Evolutionary conservation across 2,797 vertebrate species (phyloP).

Genomic region (Acanthopagrus latus): DNA sequence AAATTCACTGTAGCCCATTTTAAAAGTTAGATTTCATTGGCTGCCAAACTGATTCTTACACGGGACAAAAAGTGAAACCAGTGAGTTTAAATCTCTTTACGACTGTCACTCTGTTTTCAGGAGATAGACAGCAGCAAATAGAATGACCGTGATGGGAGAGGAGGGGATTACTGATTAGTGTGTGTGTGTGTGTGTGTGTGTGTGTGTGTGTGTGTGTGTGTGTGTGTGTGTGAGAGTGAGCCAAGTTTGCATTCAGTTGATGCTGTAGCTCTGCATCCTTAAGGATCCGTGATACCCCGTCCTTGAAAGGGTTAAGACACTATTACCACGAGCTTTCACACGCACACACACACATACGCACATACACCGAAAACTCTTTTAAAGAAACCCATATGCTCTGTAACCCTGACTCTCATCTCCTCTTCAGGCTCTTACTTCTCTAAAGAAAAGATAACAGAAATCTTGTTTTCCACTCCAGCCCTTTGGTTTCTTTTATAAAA

Average conservation of each 20-base stretch:
- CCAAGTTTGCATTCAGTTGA: neutral
- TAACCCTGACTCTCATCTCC: conserved; percentile 35
- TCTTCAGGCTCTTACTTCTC: conserved; percentile 4
- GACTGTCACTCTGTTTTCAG: conserved; percentile 14
- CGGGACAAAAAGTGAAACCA: neutral
- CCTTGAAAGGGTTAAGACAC: conserved; percentile 13
- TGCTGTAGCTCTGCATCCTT: conserved; percentile 19
- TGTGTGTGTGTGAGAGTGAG: neutral
- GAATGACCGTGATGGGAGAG: conserved; percentile 49
- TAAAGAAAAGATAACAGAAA: conserved; percentile 10
- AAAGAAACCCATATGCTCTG: conserved; percentile 18
- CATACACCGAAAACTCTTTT: conserved; percentile 9
- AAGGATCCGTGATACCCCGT: conserved; percentile 6
- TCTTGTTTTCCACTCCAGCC: neutral
- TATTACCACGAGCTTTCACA: neutral
- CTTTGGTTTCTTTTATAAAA: conserved; percentile 4
- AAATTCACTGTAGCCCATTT: neutral
- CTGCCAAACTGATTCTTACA: no score
- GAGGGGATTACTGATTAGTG: conserved; percentile 71
- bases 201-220: neutral
- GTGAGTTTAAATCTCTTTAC: neutral
- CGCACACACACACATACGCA: conserved; percentile 9
- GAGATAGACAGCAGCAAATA: conserved; percentile 4
- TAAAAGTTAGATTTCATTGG: neutral
- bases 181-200: neutral